Base-by-base conservation (phyloP, 1,140 invertebrate species). In the Brachionus calyciflorus region DNA sequence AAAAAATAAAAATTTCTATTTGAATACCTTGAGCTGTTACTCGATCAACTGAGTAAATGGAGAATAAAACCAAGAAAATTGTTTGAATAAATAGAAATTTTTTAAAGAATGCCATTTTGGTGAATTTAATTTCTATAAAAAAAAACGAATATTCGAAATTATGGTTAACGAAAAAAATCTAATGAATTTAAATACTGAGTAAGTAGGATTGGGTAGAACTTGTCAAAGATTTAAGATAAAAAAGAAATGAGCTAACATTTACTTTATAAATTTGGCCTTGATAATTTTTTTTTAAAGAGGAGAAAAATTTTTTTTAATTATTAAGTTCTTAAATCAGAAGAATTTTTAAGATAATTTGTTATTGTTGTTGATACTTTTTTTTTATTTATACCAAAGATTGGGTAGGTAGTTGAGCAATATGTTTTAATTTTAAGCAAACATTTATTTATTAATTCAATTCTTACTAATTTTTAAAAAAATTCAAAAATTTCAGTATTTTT, bases 11-110 rank as follows among this genome's bases (percentile, higher is more conserved):
- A 37, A 37, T 37, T n/a, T 5, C 30, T 19, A 33, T n/a, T n/a
- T n/a, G n/a, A n/a, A n/a, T n/a, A 60, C 55, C 55, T 60, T 60
- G 55, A 60, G 55, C 55, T 17, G 55, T 33, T 6, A 60, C 55
- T 37, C 17, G 55, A 33, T 60, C 30, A 17, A 60, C 37, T 0
- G 55, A 60, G 21, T 40, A 60, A 2, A 37, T 24, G 14, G 33
- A 60, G n/a, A 60, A 1, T 1, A 60, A 19, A 9, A 14, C 33
- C 19, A 60, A 19, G 37, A 60, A 17, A 19, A 60, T 17, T 60
- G 55, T 7, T 60, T 37, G 55, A 19, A 40, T 40, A 9, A 19
- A 60, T 28, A 55, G 28, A 37, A 21, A 37, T 60, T n/a, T 33
- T n/a, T 7, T 60, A 19, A 33, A n/a, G 37, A 30, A 60, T n/a